These are phyloP conservation scores for Scaptodrosophila lebanonensis DNA, from an alignment of 1,140 invertebrate species.

Conservation along the genomic window DNA sequence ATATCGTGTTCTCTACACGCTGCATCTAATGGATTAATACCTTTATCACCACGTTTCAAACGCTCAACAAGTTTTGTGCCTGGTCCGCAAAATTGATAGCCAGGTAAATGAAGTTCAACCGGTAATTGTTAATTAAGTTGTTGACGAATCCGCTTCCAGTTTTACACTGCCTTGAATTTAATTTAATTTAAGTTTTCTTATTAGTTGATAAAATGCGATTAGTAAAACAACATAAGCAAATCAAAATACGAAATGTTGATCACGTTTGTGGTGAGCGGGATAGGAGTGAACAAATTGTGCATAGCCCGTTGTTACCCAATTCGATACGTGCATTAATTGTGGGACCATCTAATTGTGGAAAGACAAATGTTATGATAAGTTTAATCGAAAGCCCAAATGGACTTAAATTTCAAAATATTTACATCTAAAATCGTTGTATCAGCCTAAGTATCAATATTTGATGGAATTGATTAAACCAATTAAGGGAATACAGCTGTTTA, in stretches of 20 bases:
- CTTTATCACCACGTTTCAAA: slow-evolving; percentile 45
- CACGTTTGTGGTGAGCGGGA: background rate
- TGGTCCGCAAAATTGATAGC: slow-evolving; percentile 77
- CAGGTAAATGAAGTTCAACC: slow-evolving; percentile 77
- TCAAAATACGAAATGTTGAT: slow-evolving; percentile 25
- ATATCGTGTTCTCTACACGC: slow-evolving; percentile 76
- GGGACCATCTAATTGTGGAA: slow-evolving; percentile 61
- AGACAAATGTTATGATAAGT: slow-evolving; percentile 58
- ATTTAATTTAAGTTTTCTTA: background rate
- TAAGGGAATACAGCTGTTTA: slow-evolving; percentile 1
- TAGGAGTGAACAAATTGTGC: slow-evolving; percentile 19
- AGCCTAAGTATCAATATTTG: slow-evolving; percentile 59
- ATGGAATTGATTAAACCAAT: slow-evolving; percentile 33
- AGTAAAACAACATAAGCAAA: slow-evolving; percentile 17
- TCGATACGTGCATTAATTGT: slow-evolving; percentile 45
- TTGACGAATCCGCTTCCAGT: slow-evolving; percentile 53
- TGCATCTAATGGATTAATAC: slow-evolving; percentile 56
- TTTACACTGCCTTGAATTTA: background rate
- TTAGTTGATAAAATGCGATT: slow-evolving; percentile 29
- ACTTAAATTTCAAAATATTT: slow-evolving; percentile 66
- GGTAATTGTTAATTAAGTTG: slow-evolving; percentile 74
- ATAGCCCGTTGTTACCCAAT: slow-evolving; percentile 47
- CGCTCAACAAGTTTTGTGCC: slow-evolving; percentile 75
- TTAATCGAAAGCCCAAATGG: slow-evolving; percentile 64
- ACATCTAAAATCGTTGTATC: slow-evolving; percentile 57